phyloP scores from a whole-genome alignment of 2,113 vertebrate genomes.

The Forbesichthys agassizii region DNA sequence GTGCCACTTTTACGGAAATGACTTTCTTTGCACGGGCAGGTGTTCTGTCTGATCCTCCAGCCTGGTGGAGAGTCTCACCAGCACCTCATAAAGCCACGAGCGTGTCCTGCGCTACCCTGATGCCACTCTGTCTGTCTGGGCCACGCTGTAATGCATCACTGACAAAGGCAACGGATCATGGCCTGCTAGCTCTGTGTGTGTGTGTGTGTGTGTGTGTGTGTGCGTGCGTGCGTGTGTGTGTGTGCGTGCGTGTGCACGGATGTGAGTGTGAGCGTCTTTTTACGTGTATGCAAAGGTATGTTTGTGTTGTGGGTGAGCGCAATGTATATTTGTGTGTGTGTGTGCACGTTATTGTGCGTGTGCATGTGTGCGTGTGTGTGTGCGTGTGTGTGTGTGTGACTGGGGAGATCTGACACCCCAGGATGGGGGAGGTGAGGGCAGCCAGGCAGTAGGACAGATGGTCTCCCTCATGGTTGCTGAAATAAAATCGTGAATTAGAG shows the following conservation, averaged over 20 bases:
- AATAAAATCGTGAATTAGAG: conserved; percentile 98
- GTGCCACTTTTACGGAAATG: conserved; percentile 31
- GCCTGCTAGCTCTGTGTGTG: conserved; percentile 33
- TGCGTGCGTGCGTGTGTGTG: conserved; percentile 2
- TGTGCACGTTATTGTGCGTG: conserved; percentile 6
- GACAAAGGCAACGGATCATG: conserved; percentile 49
- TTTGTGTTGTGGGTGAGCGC: background rate
- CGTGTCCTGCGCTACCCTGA: conserved; percentile 51
- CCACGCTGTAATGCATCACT: conserved; percentile 33
- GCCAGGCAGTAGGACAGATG: conserved; percentile 87
- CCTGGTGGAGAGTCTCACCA: conserved; percentile 67
- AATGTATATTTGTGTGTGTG: background rate
- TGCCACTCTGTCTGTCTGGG: conserved; percentile 38
- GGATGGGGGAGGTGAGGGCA: conserved; percentile 66
- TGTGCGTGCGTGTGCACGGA: conserved; percentile 4
- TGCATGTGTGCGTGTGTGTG: background rate
- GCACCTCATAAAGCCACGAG: conserved; percentile 67
- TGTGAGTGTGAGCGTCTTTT: background rate
- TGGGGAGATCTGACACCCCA: conserved; percentile 53
- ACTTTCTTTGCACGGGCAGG: conserved; percentile 58
- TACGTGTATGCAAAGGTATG: background rate
- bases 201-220: conserved; percentile 10
- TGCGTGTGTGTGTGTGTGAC: conserved; percentile 47
- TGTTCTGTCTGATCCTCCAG: conserved; percentile 49
- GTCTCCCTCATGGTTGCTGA: conserved; percentile 94